Evolutionary conservation across 2,888 invertebrate species (phyloP).

Genomic region (Thera britannica): DNA sequence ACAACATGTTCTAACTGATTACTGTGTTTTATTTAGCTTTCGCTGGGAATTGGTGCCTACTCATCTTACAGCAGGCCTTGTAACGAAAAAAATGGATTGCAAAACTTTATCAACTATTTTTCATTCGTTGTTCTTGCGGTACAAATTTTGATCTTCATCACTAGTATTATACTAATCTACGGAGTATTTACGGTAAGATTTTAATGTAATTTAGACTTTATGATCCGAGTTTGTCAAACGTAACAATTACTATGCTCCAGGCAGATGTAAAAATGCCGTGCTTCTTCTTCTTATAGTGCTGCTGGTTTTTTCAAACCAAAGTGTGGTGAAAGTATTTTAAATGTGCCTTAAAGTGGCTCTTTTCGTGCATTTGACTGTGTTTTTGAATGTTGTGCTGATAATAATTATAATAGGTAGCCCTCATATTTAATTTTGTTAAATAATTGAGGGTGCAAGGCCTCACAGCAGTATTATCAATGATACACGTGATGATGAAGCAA

Average conservation of each 20-base stretch:
- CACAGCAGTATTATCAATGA: no score
- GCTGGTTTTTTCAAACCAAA: no score
- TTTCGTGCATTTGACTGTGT: no score
- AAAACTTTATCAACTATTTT: not conserved
- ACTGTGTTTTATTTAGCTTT: conserved; percentile 1
- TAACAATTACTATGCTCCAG: no score
- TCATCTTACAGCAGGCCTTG: not conserved
- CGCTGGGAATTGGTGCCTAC: conserved; percentile 2
- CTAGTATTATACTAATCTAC: conserved; percentile 8
- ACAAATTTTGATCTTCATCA: conserved; percentile 1
- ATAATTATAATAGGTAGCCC: no score
- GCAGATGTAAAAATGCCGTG: no score
- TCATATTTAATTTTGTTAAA: no score
- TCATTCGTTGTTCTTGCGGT: not conserved
- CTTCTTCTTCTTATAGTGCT: no score
- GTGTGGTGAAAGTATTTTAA: not conserved
- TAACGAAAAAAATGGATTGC: not conserved
- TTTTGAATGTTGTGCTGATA: no score
- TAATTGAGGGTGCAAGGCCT: no score
- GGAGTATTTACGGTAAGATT: conserved; percentile 7
- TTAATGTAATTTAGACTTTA: not conserved
- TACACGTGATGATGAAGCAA: no score
- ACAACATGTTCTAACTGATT: not conserved
- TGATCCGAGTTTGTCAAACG: no score
- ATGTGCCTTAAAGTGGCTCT: not conserved